These are phyloP conservation scores for Discoglossus pictus DNA, from an alignment of 2,797 vertebrate species.

Conservation along the genomic window DNA sequence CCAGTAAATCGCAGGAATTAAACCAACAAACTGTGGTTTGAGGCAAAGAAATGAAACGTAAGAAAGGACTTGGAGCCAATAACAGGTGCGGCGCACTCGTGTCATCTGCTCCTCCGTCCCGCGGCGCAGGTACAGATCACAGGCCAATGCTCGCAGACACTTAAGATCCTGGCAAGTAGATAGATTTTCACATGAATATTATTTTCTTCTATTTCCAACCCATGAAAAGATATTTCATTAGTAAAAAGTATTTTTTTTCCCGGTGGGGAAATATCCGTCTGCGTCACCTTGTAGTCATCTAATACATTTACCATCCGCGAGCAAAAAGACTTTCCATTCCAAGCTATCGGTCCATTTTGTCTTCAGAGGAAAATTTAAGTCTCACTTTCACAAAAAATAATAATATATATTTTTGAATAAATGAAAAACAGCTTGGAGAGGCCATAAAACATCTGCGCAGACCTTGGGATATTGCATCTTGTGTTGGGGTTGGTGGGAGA, in stretches of 20 bases:
- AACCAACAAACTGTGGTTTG: conserved; percentile 21
- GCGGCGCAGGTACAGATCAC: conserved; percentile 9
- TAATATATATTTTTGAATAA: conserved; percentile 40
- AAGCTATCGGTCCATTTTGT: conserved; percentile 21
- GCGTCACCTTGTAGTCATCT: conserved; percentile 18
- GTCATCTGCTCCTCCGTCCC: no score
- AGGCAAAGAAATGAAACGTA: conserved; percentile 1
- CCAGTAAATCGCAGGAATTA: conserved; percentile 13
- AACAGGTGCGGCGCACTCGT: conserved; percentile 24
- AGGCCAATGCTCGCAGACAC: conserved; percentile 41
- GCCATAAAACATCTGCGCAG: conserved; percentile 66
- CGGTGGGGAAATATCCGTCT: background rate
- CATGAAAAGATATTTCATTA: conserved; percentile 29
- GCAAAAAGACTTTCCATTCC: conserved; percentile 24
- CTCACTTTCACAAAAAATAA: background rate
- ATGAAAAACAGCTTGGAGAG: conserved; percentile 50
- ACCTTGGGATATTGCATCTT: conserved; percentile 2
- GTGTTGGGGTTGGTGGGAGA: background rate
- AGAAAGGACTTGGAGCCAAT: conserved; percentile 1
- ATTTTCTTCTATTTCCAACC: conserved; percentile 30
- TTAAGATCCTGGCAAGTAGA: conserved; percentile 33
- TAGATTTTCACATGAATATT: conserved; percentile 24
- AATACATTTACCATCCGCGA: conserved; percentile 33
- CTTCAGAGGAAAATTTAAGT: conserved; percentile 9
- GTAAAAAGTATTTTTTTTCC: conserved; percentile 8